Conservation (phyloP, 2,888 invertebrate genomes). For the Rhagophthalmus giganteus region DNA sequence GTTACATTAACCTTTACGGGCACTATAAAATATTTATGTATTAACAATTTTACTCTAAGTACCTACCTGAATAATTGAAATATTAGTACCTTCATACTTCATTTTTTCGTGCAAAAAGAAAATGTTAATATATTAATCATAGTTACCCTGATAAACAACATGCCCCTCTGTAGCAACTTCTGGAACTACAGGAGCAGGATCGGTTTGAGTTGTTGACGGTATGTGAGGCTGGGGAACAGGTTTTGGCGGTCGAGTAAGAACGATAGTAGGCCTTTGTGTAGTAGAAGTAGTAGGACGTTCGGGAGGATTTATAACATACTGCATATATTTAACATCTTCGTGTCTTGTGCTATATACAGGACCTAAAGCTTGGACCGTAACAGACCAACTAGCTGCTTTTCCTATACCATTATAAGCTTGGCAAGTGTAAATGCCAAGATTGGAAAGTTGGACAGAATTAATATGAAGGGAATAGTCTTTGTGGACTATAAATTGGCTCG, state of each 20-base stretch:
- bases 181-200: conserved; percentile 2
- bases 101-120: no score
- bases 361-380: conserved; percentile 72
- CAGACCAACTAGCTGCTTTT: conserved; percentile 75
- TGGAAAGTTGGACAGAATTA: conserved; percentile 67
- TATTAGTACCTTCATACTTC: not conserved
- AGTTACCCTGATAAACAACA: conserved; percentile 23
- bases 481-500: conserved; percentile 70
- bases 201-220: not conserved
- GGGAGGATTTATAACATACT: conserved; percentile 63
- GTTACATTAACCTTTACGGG: conserved; percentile 69
- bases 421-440: conserved; percentile 85
- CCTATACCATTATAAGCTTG: conserved; percentile 81
- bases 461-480: conserved; percentile 77
- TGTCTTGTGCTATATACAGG: conserved; percentile 64
- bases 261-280: conserved; percentile 36
- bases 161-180: conserved; percentile 15
- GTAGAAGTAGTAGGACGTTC: conserved; percentile 46
- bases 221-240: conserved; percentile 26
- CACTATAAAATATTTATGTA: conserved; percentile 51
- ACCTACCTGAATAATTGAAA: not conserved
- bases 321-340: conserved; percentile 62
- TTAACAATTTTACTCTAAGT: conserved; percentile 18
- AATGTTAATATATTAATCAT: not conserved
- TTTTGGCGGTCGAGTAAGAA: conserved; percentile 37